These are phyloP conservation scores for Strigamia transsilvanica DNA, from an alignment of 2,888 invertebrate species.

Conservation along the genomic window DNA sequence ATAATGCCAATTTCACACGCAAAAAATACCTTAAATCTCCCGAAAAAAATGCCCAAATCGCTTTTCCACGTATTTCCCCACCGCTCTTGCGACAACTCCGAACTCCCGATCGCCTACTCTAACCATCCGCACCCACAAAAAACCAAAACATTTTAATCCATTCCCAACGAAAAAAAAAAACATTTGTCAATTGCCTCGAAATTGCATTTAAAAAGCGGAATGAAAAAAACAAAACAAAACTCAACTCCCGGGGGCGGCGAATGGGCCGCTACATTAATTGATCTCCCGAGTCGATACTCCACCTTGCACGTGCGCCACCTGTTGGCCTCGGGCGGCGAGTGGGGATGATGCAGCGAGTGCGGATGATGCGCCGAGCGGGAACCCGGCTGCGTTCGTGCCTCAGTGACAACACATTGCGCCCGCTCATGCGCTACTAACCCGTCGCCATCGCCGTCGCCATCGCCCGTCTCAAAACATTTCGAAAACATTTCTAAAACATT, in stretches of 20 bases:
- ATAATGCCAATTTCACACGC: too few species aligned
- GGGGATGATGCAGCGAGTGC: not conserved
- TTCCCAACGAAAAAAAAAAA: too few species aligned
- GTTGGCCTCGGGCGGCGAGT: constrained; percentile 20
- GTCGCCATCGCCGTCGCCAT: too few species aligned
- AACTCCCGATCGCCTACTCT: too few species aligned
- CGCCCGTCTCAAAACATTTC: too few species aligned
- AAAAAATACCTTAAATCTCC: too few species aligned
- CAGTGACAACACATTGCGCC: constrained; percentile 17
- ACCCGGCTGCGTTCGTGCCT: constrained; percentile 11
- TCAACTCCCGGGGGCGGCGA: not conserved
- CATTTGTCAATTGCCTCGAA: not conserved
- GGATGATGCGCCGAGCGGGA: not conserved
- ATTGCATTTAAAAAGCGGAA: not conserved
- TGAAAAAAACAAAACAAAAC: not conserved
- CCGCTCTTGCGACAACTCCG: too few species aligned
- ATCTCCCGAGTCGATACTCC: constrained; percentile 11
- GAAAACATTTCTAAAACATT: too few species aligned
- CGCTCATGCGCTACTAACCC: not conserved
- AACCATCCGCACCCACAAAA: too few species aligned
- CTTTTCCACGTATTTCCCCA: too few species aligned
- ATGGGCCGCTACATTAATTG: constrained; percentile 27
- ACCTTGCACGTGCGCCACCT: constrained; percentile 43
- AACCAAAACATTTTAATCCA: too few species aligned
- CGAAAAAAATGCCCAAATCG: too few species aligned